phyloP scores from a whole-genome alignment of 2,113 vertebrate genomes.

The Ceyx margarethae region DNA sequence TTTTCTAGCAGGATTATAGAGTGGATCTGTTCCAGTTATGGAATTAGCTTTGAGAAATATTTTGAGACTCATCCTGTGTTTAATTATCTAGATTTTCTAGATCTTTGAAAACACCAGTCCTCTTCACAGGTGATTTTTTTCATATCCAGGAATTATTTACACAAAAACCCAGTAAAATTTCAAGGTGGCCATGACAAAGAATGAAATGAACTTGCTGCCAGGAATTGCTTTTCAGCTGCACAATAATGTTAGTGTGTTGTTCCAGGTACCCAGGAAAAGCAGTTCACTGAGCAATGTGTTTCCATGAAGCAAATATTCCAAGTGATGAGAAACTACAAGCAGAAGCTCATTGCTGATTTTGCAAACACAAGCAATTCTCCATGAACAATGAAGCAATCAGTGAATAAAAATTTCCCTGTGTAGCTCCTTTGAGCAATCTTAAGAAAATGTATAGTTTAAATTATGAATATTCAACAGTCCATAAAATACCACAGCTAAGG shows the following conservation, averaged over 20 bases:
- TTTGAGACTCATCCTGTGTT: background rate
- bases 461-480: slow-evolving; percentile 45
- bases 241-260: background rate
- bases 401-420: slow-evolving; percentile 19
- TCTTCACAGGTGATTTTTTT: background rate
- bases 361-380: slow-evolving; percentile 17
- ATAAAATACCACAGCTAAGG: slow-evolving; percentile 25
- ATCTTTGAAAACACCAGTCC: background rate
- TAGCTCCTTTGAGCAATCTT: background rate
- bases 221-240: background rate
- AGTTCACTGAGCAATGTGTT: background rate
- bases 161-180: background rate
- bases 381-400: background rate
- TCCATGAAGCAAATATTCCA: background rate
- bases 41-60: background rate
- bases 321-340: background rate
- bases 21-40: background rate
- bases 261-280: background rate
- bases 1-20: background rate
- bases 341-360: slow-evolving; percentile 13
- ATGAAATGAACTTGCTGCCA: background rate
- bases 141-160: background rate
- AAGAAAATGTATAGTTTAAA: slow-evolving; percentile 15
- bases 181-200: background rate
- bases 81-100: background rate